Base-by-base conservation (phyloP, 2,797 vertebrate species). In the Odontamblyopus rebecca region DNA sequence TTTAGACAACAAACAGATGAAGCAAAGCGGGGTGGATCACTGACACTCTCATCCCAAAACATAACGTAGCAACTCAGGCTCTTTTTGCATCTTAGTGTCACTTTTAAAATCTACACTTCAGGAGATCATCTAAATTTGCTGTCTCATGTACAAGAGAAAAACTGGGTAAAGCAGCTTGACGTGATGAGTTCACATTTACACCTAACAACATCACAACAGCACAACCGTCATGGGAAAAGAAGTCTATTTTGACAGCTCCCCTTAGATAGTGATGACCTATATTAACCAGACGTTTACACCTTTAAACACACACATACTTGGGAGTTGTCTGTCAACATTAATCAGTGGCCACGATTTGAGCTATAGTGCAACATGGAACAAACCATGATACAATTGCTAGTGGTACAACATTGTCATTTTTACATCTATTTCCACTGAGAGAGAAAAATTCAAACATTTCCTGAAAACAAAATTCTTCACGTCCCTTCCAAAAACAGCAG, bases 401-500 rank as follows among this genome's bases (percentile, higher is more conserved):
- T 38, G 8, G 35, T 38, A 38, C 1, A 38, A 38, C 44, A 48
- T 16, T 12, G 4, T 48, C 35, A 15, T 41, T 44, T 44, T 44
- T 44, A 44, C 41, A 44, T 48, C 44, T 48, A 48, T 48, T 48
- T 48, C 44, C 13, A 48, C 13, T 48, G 3, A 48, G 44, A 44
- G 41, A 44, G 3, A 12, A 48, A 48, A n/a, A 53, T 18, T 6
- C n/a, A 53, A 53, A 53, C 18, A 53, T 53, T 15, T 82, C 61
- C 7, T 61, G 59, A 50, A 73, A 71, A 85, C 59, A 23, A 9
- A 73, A 76, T 72, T 72, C 63, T 18, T 54, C 44, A 29, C 56
- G 69, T 78, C 74, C 61, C 81, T 78, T 71, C 75, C 38, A 65
- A 75, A 80, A 67, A n/a, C 53, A 54, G 69, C 69, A 26, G 75